Evolutionary conservation across 2,888 invertebrate species (phyloP), one percentile per base, ranked within the genome.

Genomic region (Hedychridium roseum): DNA sequence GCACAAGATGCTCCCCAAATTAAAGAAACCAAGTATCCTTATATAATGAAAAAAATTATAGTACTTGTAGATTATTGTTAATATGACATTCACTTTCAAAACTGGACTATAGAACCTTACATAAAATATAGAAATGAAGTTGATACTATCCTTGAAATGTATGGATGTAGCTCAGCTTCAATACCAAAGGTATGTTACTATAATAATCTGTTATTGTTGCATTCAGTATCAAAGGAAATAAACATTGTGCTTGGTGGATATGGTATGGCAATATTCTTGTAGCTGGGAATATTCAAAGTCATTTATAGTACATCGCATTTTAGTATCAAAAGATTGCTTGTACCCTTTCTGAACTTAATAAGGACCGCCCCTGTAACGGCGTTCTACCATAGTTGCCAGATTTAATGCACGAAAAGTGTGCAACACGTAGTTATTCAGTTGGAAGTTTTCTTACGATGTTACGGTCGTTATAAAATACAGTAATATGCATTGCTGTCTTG

Each of bases 361-460:
- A 58, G 61, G 60, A 52, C 64, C 61, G 63, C 63, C 63, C 59
- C 50, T 59, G 58, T 66, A 64, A 64, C 65, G 60, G 57, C 59
- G 58, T 56, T 55, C 51, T 38, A 27, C 40, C 70, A 59, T 54
- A 64, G 66, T 68, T 70, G 69, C 69, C 70, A 65, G 51, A 63
- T 60, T 53, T 56, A 47, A n/a, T n/a, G n/a, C n/a, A n/a, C n/a
- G n/a, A n/a, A n/a, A n/a, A n/a, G n/a, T n/a, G n/a, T n/a, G n/a
- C n/a, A n/a, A n/a, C n/a, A n/a, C n/a, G n/a, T n/a, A n/a, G n/a
- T n/a, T n/a, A n/a, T n/a, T n/a, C n/a, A n/a, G n/a, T n/a, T n/a
- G n/a, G n/a, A n/a, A n/a, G n/a, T n/a, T n/a, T n/a, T n/a, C n/a
- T n/a, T n/a, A n/a, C n/a, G n/a, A n/a, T n/a, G n/a, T n/a, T n/a